Base-by-base conservation (phyloP, 1,140 invertebrate species). In the Cataglyphis hispanica region DNA sequence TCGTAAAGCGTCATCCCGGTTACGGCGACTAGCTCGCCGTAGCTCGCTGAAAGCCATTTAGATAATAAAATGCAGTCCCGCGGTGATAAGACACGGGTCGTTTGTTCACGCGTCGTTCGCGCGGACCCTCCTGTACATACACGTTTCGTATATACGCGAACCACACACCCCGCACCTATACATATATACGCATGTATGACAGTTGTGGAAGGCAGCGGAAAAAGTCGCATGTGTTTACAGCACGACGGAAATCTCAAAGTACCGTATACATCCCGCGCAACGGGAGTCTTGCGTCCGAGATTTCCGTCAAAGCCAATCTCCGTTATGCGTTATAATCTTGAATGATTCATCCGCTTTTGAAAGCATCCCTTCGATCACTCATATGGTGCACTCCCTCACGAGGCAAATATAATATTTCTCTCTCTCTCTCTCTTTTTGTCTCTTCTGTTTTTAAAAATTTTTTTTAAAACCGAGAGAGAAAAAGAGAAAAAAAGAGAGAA, bases 21-120 rank as follows among this genome's bases (percentile, higher is more conserved):
- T 81, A 87, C 75, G 88, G 85, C 76, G 75, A 86, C 70, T 50
- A 50, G 13, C 13, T 61, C 64, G 69, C 53, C 89, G 75, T 77
- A 72, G 86, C 88, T 76, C 86, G 89, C 58, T 75, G 89, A 90
- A 90, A 89, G 86, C 89, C 84, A 90, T 90, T 90, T 87, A 87
- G 86, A 90, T 90, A 90, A 90, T 90, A 90, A 90, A 90, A 90
- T 88, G 86, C 86, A 88, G 86, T 75, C 66, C 34, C 88, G 61
- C 77, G 88, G 86, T 88, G 89, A 90, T 90, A 90, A 90, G 89
- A 87, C 88, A 87, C 84, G 89, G 86, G 66, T 88, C 88, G 89
- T 90, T 90, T 90, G 88, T 90, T 90, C 87, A 78, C 81, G 86
- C 80, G 63, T 85, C 86, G 81, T 86, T 86, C 85, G 78, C 85